A percentile compares a stretch with the other conserved stretches of the same genome.
These are phyloP conservation scores for Phalloptychus januarius DNA, from an alignment of 2,797 vertebrate species.

Conservation along the genomic window DNA sequence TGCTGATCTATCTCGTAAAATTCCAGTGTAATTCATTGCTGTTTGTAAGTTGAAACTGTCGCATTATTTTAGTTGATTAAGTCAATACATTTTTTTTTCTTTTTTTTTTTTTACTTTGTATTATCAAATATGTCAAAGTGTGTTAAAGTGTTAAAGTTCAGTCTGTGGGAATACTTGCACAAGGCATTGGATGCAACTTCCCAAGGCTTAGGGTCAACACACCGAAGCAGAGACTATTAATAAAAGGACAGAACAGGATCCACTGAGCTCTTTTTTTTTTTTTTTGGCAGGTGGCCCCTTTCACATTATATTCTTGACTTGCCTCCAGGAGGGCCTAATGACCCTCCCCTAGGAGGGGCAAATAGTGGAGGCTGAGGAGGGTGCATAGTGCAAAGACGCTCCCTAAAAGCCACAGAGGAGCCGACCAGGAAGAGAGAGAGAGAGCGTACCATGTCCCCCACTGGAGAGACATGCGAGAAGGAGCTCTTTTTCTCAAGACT, in stretches of 20 bases:
- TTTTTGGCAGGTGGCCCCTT: conserved; percentile 84
- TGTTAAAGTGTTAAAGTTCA: background rate
- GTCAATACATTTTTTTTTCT: no score
- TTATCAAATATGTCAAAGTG: background rate
- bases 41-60: background rate
- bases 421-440: conserved; percentile 41
- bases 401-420: conserved; percentile 63
- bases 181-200: conserved; percentile 3
- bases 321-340: conserved; percentile 88
- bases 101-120: no score
- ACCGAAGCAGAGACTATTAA: conserved; percentile 70
- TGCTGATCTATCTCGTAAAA: background rate
- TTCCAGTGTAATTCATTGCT: background rate
- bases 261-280: conserved; percentile 37
- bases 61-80: no score
- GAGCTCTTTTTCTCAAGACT: conserved; percentile 74
- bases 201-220: conserved; percentile 59
- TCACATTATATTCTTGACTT: conserved; percentile 95
- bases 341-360: conserved; percentile 64
- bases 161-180: background rate
- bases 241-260: conserved; percentile 66
- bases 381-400: conserved; percentile 82
- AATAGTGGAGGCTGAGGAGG: conserved; percentile 31
- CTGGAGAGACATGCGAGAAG: conserved; percentile 64
- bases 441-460: conserved; percentile 70